Evolutionary conservation across 1,140 invertebrate genomes (phyloP), one percentile per base, ranked within the genome.

Genomic region (Augochlora pura): DNA sequence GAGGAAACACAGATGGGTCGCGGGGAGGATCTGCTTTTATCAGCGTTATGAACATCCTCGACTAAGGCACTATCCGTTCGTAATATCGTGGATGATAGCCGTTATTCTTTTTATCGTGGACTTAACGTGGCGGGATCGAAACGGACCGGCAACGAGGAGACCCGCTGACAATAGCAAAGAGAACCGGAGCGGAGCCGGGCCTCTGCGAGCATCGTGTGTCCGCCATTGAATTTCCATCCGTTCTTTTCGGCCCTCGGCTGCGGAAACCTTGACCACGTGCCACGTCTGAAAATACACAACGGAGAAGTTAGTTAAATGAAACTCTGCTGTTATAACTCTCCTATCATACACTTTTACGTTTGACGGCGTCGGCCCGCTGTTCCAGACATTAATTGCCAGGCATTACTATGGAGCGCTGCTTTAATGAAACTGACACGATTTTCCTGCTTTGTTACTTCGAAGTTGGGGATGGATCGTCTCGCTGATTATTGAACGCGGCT

Each of bases 21-120:
- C 27, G 23, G 12, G 65, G 27, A 60, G 65, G 27, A 60, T 66
- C 46, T 62, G 69, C 67, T 75, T 83, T 84, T 84, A 84, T 81
- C 79, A 82, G 67, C 69, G 65, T 60, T 72, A 74, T 74, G 73
- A 85, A 73, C 54, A 67, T 85, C 82, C 78, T 70, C 54, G 66
- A 77, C 75, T 75, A 68, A 67, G 77, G 80, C 73, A 77, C 74
- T 68, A 49, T 66, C 32, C 65, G 73, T 81, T 81, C 65, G 66
- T 70, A 85, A 85, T 85, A 85, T 76, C 80, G 46, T 32, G 65
- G 60, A 63, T 69, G 75, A 74, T 85, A 69, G 80, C 77, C 73
- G 54, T 70, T 79, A 84, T 69, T 85, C 66, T 80, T 82, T 83
- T 86, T 86, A 85, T 82, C 71, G 27, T 52, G 49, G 62, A 64